These are phyloP conservation scores for Decapterus maruadsi DNA, from an alignment of 2,797 vertebrate genomes.

Conservation along the genomic window DNA sequence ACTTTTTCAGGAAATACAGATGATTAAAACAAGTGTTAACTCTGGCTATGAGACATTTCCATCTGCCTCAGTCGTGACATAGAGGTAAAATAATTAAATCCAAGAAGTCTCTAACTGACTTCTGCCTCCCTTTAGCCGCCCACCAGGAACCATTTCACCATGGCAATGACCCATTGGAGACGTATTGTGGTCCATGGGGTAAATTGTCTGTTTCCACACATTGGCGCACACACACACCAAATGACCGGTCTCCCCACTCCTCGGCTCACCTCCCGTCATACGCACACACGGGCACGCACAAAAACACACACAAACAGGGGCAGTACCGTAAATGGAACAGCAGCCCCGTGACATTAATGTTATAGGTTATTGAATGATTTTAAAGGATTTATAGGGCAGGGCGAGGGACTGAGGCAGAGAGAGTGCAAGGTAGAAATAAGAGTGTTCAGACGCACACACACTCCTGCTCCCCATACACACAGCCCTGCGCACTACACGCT, in stretches of 20 bases:
- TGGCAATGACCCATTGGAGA: constrained; percentile 33
- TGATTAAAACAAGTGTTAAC: not conserved
- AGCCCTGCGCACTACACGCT: constrained; percentile 8
- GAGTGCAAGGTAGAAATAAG: constrained; percentile 69
- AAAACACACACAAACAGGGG: constrained; percentile 40
- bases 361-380: constrained; percentile 85
- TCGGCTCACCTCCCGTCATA: not conserved
- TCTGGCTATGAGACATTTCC: not conserved
- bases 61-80: not conserved
- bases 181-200: constrained; percentile 31
- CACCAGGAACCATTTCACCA: constrained; percentile 23
- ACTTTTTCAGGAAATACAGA: not conserved
- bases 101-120: constrained; percentile 18
- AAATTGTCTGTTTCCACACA: constrained; percentile 40
- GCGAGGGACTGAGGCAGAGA: constrained; percentile 76
- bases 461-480: constrained; percentile 24
- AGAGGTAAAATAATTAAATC: constrained; percentile 14
- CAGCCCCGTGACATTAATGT: constrained; percentile 82
- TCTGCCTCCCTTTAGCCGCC: constrained; percentile 16
- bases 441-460: constrained; percentile 51
- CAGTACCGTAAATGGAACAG: constrained; percentile 79
- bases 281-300: constrained; percentile 51
- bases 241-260: constrained; percentile 17
- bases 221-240: constrained; percentile 20
- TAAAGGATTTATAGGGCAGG: constrained; percentile 81